phyloP scores from a whole-genome alignment of 2,888 invertebrate species.

The Platycheirus rosarum region DNA sequence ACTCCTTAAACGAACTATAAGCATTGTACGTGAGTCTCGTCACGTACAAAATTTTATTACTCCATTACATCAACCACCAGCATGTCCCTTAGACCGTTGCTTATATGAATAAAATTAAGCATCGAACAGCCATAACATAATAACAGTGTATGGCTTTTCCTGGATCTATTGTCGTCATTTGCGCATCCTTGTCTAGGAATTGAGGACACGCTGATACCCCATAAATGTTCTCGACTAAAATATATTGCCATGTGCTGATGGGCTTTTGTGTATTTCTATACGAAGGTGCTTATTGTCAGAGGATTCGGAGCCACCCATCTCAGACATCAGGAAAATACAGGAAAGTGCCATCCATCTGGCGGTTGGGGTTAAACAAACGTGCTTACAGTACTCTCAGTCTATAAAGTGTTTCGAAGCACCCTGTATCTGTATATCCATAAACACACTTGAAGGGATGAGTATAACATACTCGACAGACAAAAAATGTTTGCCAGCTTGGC shows the following conservation, averaged over 20 bases:
- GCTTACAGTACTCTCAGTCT: conserved; percentile 47
- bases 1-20: conserved; percentile 29
- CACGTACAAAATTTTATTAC: conserved; percentile 25
- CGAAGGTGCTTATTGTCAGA: background rate
- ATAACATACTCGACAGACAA: conserved; percentile 32
- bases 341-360: conserved; percentile 34
- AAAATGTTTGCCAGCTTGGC: conserved; percentile 50
- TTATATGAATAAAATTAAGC: conserved; percentile 68
- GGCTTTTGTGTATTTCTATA: background rate
- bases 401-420: conserved; percentile 49
- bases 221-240: conserved; percentile 49
- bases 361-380: conserved; percentile 68
- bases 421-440: conserved; percentile 47
- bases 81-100: conserved; percentile 34
- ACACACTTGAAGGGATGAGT: conserved; percentile 11
- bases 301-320: conserved; percentile 5
- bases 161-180: conserved; percentile 43
- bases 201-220: conserved; percentile 53
- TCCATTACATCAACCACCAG: conserved; percentile 26
- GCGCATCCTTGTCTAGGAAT: conserved; percentile 53
- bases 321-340: conserved; percentile 24
- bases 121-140: conserved; percentile 42
- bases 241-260: conserved; percentile 40
- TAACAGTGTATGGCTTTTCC: conserved; percentile 23
- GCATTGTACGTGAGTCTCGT: conserved; percentile 23